Conservation (phyloP, 2,113 vertebrate species). For the Caretta caretta region DNA sequence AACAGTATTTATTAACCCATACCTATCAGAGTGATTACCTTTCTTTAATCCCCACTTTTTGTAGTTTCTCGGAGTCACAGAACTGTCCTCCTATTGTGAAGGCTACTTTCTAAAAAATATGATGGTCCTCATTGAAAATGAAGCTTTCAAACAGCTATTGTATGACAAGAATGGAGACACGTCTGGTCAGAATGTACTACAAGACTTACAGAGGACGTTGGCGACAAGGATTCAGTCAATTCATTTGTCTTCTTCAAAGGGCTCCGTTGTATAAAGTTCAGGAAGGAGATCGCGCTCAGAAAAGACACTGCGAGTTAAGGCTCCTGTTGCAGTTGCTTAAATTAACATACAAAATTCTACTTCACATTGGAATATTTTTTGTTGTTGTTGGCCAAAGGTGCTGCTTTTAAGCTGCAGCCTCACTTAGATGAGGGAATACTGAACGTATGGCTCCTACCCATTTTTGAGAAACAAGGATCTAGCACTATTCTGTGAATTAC, state of each 20-base stretch:
- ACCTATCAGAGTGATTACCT: conserved; percentile 34
- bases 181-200: conserved; percentile 88
- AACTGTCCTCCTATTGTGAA: conserved; percentile 93
- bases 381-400: conserved; percentile 59
- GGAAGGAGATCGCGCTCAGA: neutral
- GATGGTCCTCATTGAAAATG: conserved; percentile 96
- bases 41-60: conserved; percentile 44
- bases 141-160: conserved; percentile 96
- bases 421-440: conserved; percentile 41
- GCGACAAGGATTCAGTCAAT: conserved; percentile 95
- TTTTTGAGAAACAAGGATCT: conserved; percentile 42
- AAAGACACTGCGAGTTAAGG: conserved; percentile 48
- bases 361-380: conserved; percentile 23
- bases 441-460: conserved; percentile 28
- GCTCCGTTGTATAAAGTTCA: conserved; percentile 91
- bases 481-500: conserved; percentile 2
- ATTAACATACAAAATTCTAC: conserved; percentile 40
- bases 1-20: neutral
- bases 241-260: conserved; percentile 98
- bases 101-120: conserved; percentile 99
- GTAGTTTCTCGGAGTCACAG: conserved; percentile 93
- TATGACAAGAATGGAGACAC: conserved; percentile 91
- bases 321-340: conserved; percentile 64
- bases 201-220: conserved; percentile 95
- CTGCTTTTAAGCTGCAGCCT: conserved; percentile 49